phyloP scores from a whole-genome alignment of 2,888 invertebrate genomes.

The Tachina grossa region DNA sequence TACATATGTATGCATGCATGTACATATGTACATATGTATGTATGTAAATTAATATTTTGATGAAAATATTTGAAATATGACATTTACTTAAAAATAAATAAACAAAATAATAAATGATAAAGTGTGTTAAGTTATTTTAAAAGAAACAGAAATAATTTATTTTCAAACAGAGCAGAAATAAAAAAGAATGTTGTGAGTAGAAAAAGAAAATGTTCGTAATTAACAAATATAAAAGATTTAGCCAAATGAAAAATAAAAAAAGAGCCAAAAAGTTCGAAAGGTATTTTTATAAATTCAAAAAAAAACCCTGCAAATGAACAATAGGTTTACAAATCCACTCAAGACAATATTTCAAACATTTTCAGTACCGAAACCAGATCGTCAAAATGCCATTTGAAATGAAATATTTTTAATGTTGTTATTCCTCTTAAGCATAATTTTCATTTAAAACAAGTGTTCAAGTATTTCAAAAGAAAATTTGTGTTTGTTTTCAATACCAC shows the following conservation, averaged over 20 bases:
- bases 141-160: slow-evolving; percentile 35
- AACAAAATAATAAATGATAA: slow-evolving; percentile 13
- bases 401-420: slow-evolving; percentile 2
- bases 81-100: slow-evolving; percentile 52
- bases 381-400: slow-evolving; percentile 18
- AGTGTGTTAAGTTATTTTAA: slow-evolving; percentile 42
- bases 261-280: slow-evolving; percentile 56
- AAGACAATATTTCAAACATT: slow-evolving; percentile 20
- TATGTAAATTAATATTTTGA: slow-evolving; percentile 17
- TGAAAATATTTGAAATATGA: slow-evolving; percentile 51
- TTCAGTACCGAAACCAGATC: slow-evolving; percentile 38
- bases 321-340: slow-evolving; percentile 43
- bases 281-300: slow-evolving; percentile 61
- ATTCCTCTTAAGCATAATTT: neutral
- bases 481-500: neutral
- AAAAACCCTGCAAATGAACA: slow-evolving; percentile 14
- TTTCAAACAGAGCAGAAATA: slow-evolving; percentile 42
- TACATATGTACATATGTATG: neutral
- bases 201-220: slow-evolving; percentile 24
- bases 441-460: neutral
- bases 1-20: neutral
- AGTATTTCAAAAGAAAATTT: neutral
- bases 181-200: slow-evolving; percentile 40
- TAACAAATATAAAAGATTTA: slow-evolving; percentile 32
- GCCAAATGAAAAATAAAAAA: slow-evolving; percentile 43